phyloP scores from a whole-genome alignment of 2,113 vertebrate genomes.

The Hirundichthys speculiger region DNA sequence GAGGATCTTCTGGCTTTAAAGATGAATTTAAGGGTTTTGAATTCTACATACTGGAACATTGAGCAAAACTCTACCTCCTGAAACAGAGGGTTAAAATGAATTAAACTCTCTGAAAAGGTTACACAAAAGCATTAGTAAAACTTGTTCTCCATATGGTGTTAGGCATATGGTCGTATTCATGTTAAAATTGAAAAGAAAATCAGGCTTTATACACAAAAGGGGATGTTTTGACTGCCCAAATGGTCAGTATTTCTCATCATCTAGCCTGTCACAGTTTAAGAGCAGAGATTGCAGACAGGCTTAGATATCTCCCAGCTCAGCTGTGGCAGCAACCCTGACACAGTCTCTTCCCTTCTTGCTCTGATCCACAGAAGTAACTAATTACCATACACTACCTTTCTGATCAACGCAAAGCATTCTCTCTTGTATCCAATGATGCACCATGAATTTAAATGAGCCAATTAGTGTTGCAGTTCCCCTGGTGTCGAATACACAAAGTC shows the following conservation, averaged over 20 bases:
- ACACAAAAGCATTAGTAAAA: conserved; percentile 14
- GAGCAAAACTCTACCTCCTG: neutral
- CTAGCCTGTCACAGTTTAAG: conserved; percentile 31
- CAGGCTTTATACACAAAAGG: conserved; percentile 33
- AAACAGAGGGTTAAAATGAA: conserved; percentile 16
- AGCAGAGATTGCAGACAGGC: conserved; percentile 28
- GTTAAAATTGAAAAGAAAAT: conserved; percentile 36
- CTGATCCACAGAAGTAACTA: conserved; percentile 64
- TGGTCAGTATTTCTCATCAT: conserved; percentile 21
- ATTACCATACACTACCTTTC: conserved; percentile 76
- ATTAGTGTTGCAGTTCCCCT: conserved; percentile 68
- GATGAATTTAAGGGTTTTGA: conserved; percentile 11
- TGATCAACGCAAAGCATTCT: conserved; percentile 74
- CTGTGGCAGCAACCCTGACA: conserved; percentile 55
- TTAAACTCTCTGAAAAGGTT: conserved; percentile 14
- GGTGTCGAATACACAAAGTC: conserved; percentile 50
- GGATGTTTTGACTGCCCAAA: conserved; percentile 13
- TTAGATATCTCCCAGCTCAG: conserved; percentile 42
- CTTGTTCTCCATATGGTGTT: conserved; percentile 31
- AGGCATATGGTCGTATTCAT: conserved; percentile 27
- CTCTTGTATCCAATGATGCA: conserved; percentile 58
- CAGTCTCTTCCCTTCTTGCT: conserved; percentile 48
- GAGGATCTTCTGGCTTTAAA: conserved; percentile 18
- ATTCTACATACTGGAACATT: conserved; percentile 15
- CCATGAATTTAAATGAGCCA: conserved; percentile 76